These are phyloP conservation scores for Drosophila neocordata DNA, from an alignment of 1,140 invertebrate genomes.

Conservation along the genomic window DNA sequence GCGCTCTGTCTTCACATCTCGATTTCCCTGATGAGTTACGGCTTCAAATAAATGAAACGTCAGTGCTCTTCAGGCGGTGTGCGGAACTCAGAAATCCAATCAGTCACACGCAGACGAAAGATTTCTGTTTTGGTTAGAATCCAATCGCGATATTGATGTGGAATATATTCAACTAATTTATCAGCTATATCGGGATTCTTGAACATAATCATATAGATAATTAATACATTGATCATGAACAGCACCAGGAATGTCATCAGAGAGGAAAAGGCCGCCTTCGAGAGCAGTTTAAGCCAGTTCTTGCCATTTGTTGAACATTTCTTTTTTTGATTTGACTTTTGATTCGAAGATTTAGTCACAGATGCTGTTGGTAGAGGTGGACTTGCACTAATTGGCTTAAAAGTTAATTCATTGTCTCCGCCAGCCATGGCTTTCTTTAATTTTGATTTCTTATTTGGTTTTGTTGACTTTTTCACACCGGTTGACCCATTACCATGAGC, in stretches of 20 bases:
- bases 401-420: slow-evolving; percentile 61
- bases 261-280: slow-evolving; percentile 67
- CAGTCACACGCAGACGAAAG: slow-evolving; percentile 74
- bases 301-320: slow-evolving; percentile 44
- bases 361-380: slow-evolving; percentile 3
- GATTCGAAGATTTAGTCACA: slow-evolving; percentile 38
- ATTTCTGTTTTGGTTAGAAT: slow-evolving; percentile 77
- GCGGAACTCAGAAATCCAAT: slow-evolving; percentile 78
- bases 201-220: slow-evolving; percentile 80
- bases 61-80: slow-evolving; percentile 81
- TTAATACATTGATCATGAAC: slow-evolving; percentile 64
- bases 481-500: slow-evolving; percentile 25
- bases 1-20: slow-evolving; percentile 23
- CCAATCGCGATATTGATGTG: slow-evolving; percentile 80
- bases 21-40: slow-evolving; percentile 33
- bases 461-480: slow-evolving; percentile 45
- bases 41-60: slow-evolving; percentile 83
- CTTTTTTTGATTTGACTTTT: slow-evolving; percentile 67
- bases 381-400: slow-evolving; percentile 53
- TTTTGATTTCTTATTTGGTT: slow-evolving; percentile 67
- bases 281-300: slow-evolving; percentile 39
- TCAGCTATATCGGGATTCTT: slow-evolving; percentile 80
- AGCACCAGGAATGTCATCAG: slow-evolving; percentile 69
- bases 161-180: slow-evolving; percentile 74
- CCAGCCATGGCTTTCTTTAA: slow-evolving; percentile 51